Conservation (phyloP, 2,113 vertebrate species). For the Panthera leo region DNA sequence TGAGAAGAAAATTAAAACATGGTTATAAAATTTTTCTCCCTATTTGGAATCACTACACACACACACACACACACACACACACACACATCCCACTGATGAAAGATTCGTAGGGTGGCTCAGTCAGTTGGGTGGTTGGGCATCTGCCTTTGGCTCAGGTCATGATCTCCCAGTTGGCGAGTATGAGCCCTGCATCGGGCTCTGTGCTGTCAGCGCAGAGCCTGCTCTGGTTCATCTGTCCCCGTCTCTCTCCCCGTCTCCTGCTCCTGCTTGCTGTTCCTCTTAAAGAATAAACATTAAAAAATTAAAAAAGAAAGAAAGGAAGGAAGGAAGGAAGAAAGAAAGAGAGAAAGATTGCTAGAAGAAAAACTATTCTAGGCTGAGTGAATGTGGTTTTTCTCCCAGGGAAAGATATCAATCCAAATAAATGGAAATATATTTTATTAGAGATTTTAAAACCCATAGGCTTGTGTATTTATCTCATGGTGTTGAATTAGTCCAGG, state of each 20-base stretch:
- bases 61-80: no score
- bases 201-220: no score
- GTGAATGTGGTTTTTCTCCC: neutral
- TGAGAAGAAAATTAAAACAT: slow-evolving; percentile 19
- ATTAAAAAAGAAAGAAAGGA: no score
- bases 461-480: neutral
- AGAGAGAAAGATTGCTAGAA: neutral
- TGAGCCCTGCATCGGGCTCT: no score
- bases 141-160: no score
- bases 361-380: neutral
- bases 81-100: neutral
- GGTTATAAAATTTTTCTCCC: neutral
- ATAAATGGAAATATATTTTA: slow-evolving; percentile 1
- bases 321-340: no score
- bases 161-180: no score
- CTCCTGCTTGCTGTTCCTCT: no score
- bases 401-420: neutral
- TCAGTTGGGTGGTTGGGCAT: no score
- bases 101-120: neutral
- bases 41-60: neutral
- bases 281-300: no score
- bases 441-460: neutral
- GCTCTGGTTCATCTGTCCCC: no score
- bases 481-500: neutral
- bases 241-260: no score